Conservation (phyloP, 2,888 invertebrate species). For the Heliconius aoede region DNA sequence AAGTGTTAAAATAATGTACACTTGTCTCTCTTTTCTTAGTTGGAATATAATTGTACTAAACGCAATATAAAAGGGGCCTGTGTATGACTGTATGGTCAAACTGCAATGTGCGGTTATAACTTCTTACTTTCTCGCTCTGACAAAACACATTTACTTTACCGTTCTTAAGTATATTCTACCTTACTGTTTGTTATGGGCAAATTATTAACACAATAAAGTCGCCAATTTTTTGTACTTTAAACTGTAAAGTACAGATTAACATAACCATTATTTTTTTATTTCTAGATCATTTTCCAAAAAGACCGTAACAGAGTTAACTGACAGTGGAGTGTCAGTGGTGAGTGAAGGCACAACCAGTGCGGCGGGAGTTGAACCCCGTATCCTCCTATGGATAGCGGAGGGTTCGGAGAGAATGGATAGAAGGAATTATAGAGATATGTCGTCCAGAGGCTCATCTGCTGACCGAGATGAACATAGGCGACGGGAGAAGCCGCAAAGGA, state of each 20-base stretch:
- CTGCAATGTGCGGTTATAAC: no score
- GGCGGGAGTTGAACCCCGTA: slow-evolving; percentile 63
- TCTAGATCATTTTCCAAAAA: slow-evolving; percentile 86
- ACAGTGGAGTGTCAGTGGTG: slow-evolving; percentile 91
- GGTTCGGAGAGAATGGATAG: slow-evolving; percentile 58
- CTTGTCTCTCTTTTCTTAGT: no score
- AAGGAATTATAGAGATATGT: slow-evolving; percentile 49
- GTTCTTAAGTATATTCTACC: no score
- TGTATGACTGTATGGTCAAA: no score
- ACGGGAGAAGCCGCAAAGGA: slow-evolving; percentile 43
- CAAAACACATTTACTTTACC: no score
- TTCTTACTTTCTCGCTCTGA: no score
- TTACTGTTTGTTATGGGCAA: no score
- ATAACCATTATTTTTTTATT: background rate
- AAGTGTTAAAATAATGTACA: no score
- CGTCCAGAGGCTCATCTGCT: slow-evolving; percentile 61
- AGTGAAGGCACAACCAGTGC: slow-evolving; percentile 81
- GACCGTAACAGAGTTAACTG: slow-evolving; percentile 88
- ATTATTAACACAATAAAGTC: no score
- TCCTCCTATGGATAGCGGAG: slow-evolving; percentile 77
- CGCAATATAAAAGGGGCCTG: no score
- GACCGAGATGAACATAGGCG: slow-evolving; percentile 61
- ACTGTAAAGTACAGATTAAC: background rate
- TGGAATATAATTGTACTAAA: no score
- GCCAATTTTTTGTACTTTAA: no score